Conservation (phyloP, 2,113 vertebrate genomes). For the Gopherus flavomarginatus region DNA sequence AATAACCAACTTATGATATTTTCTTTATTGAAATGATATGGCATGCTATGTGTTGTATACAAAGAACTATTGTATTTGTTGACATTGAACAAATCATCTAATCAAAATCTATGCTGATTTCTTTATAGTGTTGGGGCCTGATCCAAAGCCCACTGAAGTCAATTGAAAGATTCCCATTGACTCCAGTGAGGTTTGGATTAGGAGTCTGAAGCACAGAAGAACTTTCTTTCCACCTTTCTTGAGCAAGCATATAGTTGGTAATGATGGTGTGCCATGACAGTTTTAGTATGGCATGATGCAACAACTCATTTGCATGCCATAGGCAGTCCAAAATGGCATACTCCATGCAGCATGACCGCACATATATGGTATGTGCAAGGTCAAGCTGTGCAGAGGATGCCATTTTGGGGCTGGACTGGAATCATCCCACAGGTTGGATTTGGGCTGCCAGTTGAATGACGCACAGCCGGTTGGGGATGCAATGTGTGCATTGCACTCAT, state of each 20-base stretch:
- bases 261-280: not conserved
- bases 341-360: not conserved
- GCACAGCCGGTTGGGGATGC: not conserved
- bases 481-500: not conserved
- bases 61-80: not conserved
- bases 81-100: not conserved
- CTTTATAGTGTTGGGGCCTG: not conserved
- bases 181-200: not conserved
- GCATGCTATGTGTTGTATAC: not conserved
- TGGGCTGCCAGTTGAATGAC: not conserved
- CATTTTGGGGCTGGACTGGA: not conserved
- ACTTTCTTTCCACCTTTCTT: not conserved
- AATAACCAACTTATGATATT: not conserved
- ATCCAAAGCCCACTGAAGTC: rapidly evolving
- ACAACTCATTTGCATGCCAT: not conserved
- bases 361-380: not conserved
- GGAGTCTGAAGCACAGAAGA: not conserved
- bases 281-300: not conserved
- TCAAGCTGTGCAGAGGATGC: not conserved
- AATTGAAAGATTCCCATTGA: not conserved
- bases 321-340: not conserved
- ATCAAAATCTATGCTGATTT: not conserved
- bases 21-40: not conserved
- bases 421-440: not conserved
- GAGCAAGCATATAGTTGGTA: not conserved